These are phyloP conservation scores for Eupithecia centaureata DNA, from an alignment of 2,888 invertebrate species.

Conservation along the genomic window DNA sequence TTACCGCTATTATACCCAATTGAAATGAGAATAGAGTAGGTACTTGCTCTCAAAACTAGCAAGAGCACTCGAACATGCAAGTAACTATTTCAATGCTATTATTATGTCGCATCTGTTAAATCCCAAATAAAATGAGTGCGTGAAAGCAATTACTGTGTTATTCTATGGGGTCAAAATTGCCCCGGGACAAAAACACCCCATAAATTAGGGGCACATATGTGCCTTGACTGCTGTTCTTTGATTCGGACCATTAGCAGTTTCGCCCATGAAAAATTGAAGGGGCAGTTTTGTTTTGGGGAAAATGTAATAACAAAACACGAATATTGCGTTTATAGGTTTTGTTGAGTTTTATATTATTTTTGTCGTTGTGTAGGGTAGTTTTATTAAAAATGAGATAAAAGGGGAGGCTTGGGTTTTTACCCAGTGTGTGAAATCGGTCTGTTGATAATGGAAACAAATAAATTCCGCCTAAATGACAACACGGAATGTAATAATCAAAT, in stretches of 20 bases:
- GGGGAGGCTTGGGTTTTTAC: background rate
- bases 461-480: background rate
- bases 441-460: constrained; percentile 1
- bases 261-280: constrained; percentile 58
- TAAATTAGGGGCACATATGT: constrained; percentile 55
- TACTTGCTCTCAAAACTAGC: background rate
- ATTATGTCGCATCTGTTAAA: constrained; percentile 41
- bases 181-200: constrained; percentile 41
- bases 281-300: constrained; percentile 28
- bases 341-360: background rate
- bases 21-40: background rate
- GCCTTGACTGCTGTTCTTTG: constrained; percentile 55
- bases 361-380: background rate
- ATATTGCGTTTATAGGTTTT: constrained; percentile 6
- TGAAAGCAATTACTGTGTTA: constrained; percentile 41
- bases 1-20: no score
- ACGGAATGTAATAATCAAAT: constrained; percentile 29
- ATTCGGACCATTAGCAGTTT: constrained; percentile 48
- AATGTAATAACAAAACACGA: constrained; percentile 9
- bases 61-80: constrained; percentile 11
- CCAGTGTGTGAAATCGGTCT: background rate
- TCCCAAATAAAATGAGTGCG: constrained; percentile 39
- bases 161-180: constrained; percentile 42
- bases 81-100: constrained; percentile 27
- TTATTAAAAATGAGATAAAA: background rate